phyloP scores from a whole-genome alignment of 2,888 invertebrate species.

The Zelleria hepariella region DNA sequence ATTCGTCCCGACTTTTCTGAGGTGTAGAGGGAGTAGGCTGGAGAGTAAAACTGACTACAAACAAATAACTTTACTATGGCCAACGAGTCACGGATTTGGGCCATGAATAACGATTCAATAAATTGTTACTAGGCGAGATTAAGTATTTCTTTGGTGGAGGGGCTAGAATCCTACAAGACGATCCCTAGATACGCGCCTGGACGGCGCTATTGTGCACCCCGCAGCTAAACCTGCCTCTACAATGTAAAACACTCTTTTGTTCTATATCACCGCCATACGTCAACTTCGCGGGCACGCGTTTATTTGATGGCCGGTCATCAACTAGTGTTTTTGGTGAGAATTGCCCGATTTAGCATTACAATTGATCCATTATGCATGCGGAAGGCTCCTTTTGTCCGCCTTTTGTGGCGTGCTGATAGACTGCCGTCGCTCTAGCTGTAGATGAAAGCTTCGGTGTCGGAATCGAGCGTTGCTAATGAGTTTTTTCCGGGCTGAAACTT shows the following conservation, averaged over 20 bases:
- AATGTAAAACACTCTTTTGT: slow-evolving; percentile 53
- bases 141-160: too few relatives aligned
- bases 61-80: too few relatives aligned
- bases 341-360: slow-evolving; percentile 2
- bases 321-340: slow-evolving; percentile 15
- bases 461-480: neutral
- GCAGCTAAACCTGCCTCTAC: slow-evolving; percentile 35
- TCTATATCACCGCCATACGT: slow-evolving; percentile 55
- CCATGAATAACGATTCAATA: too few relatives aligned
- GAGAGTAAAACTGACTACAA: too few relatives aligned
- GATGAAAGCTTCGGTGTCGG: neutral
- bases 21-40: too few relatives aligned
- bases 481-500: neutral
- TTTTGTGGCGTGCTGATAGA: neutral
- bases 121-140: too few relatives aligned
- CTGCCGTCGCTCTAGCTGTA: neutral
- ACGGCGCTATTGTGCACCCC: slow-evolving; percentile 49
- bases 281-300: slow-evolving; percentile 50
- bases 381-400: neutral
- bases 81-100: too few relatives aligned
- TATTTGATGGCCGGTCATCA: slow-evolving; percentile 43
- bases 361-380: neutral
- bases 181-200: too few relatives aligned
- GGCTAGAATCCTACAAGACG: too few relatives aligned
- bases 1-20: too few relatives aligned